Evolutionary conservation across 2,797 vertebrate species (phyloP), one percentile per base, ranked within the genome.

Genomic region (Eulemur rubriventer): DNA sequence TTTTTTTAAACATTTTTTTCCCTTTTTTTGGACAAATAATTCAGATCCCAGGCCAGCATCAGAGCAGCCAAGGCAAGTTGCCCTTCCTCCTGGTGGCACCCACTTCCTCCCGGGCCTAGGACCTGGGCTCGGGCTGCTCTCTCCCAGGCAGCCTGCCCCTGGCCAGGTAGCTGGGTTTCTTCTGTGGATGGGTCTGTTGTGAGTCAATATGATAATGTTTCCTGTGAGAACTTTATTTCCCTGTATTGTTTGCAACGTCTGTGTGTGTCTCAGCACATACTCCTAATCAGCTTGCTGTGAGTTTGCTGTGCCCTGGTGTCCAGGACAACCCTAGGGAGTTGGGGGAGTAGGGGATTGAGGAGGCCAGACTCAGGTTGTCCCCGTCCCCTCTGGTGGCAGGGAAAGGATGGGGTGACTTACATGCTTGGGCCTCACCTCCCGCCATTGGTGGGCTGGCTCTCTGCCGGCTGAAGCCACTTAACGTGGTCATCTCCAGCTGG

Each of bases 201-300:
- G 98, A 97, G 96, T 98, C 97, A 97, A 94, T 96, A 94, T 95
- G 96, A 95, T 95, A 83, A 73, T 78, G 89, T 96, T 97, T 97
- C 97, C 98, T 98, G 97, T 96, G 93, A 94, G 92, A 93, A 84
- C 89, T 91, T 85, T 82, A 96, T 96, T 97, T 98, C 96, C 98
- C 97, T 95, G 97, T 63, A 97, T 97, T 97, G 97, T 97, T 96
- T 94, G 94, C 50, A 12, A n/a, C 88, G 93, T 67, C 90, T 86
- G 72, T 57, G 95, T 95, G 97, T 87, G 96, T 55, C 94, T 78
- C 48, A 96, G 97, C 97, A 97, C 96, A 96, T 97, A 97, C 78
- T 95, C 65, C 95, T 86, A 35, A 94, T 61, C 18, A 0, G 13
- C 0, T 63, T 67, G 63, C 33, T 65, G 63, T 0, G 35, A 86